Evolutionary conservation across 2,113 vertebrate genomes (phyloP), one percentile per base, ranked within the genome.

Genomic region (Aptenodytes patagonicus): DNA sequence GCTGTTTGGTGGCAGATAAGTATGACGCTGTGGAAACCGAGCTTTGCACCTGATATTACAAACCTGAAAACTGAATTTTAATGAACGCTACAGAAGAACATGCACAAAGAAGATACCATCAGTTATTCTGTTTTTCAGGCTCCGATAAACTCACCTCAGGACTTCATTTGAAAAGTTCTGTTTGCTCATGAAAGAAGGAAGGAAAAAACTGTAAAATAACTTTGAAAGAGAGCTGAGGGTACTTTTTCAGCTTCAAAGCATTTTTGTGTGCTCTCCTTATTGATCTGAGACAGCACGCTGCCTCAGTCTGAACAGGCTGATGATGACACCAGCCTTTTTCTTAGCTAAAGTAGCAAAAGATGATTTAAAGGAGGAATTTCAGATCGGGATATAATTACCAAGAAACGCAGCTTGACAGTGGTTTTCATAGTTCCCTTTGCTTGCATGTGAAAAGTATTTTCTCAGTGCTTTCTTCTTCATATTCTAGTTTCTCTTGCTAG

Each of bases 221-320:
- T 78, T 92, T 85, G 81, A 83, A 93, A 91, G 81, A 0, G 6
- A 88, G 46, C 49, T 87, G 36, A 91, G 77, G 58, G 62, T 8
- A 85, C 75, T 77, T 91, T 83, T 47, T 13, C n/a, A 54, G 73
- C 95, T 95, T 96, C 94, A 94, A 90, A 97, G 93, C 57, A 2
- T 25, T 83, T 93, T 65, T 19, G 7, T 31, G 46, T 20, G 40
- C 73, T 93, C 36, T 26, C 62, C 32, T 64, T 64, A 36, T 71
- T 83, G 87, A 95, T 94, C 81, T 66, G 81, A 90, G 89, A 7
- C 66, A 91, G 49, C 64, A 22, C 5, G 17, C 49, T 75, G 86
- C 89, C 81, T 87, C 8, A 0, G 10, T 66, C 40, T 93, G 83
- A 82, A 13, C 52, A 76, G 66, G 29, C 42, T 72, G 91, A 2